Evolutionary conservation across 2,888 invertebrate species (phyloP), one percentile per base, ranked within the genome.

Genomic region (Yponomeuta cagnagella): DNA sequence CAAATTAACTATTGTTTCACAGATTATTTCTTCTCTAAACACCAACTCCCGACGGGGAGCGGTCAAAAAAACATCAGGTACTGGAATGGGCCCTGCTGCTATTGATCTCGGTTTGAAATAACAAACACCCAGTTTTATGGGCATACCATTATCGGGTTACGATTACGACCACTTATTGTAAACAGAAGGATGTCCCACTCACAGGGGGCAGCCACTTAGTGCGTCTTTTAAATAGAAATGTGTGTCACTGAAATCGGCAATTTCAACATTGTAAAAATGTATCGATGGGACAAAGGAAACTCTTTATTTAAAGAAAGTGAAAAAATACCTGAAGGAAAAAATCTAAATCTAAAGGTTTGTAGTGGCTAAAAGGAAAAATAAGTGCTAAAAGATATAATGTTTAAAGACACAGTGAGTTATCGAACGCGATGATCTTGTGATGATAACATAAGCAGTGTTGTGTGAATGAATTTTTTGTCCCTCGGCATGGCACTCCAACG

Each of bases 11-110:
- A 89, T 91, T 90, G 90, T 90, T 90, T 87, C 84, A 85, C 80
- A 79, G 82, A 82, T 82, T 85, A 85, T 84, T 86, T 80, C 84
- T 82, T 85, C 82, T 85, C 82, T 82, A 89, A 89, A 90, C 88
- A 90, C 77, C 75, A 43, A 43, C 9, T 74, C 77, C 74, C 78
- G 52, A 58, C 52, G 52, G 76, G 79, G 80, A 80, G 43, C 77
- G 70, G 86, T 89, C 84, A 90, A 91, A 90, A 90, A 91, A 90
- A 89, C 86, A 89, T 84, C 89, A 89, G 91, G 91, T 89, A 90
- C 76, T 72, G 73, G 71, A 43, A 63, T 77, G 78, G 78, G 76
- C 78, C 80, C 78, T 82, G 52, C 82, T 85, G 85, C 86, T 87
- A 87, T 84, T 82, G 85, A 86, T 86, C 82, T 48, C 76, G 76